Percentiles rank a stretch among this genome's conserved stretches.
Conservation (phyloP, 1,140 invertebrate species). For the Achatina immaculata region DNA sequence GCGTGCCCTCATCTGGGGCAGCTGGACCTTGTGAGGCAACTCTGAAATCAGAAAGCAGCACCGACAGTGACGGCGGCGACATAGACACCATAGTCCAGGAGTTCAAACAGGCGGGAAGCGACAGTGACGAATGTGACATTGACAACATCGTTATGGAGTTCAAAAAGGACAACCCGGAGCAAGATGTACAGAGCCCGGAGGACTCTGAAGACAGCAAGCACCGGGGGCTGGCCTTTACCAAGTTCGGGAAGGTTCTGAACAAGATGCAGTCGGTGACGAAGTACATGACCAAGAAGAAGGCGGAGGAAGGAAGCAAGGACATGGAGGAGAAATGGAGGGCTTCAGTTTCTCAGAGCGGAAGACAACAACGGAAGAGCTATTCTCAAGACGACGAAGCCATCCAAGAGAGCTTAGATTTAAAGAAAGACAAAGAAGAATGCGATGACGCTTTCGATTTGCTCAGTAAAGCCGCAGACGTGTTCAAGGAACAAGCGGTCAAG, state of each 20-base stretch:
- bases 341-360: background rate
- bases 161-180: background rate
- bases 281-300: constrained; percentile 29
- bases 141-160: background rate
- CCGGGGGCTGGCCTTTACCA: constrained; percentile 2
- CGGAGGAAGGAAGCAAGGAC: background rate
- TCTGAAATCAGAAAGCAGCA: background rate
- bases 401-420: too few relatives aligned
- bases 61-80: constrained; percentile 36
- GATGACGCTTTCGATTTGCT: constrained; percentile 18
- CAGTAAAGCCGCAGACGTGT: constrained; percentile 31
- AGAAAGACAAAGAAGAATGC: background rate
- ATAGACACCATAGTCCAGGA: constrained; percentile 34
- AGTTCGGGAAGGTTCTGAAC: constrained; percentile 23
- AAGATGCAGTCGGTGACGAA: constrained; percentile 37
- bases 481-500: constrained; percentile 24
- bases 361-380: background rate
- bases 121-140: background rate
- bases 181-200: background rate
- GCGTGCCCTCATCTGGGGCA: background rate
- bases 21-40: background rate
- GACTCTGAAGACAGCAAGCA: background rate
- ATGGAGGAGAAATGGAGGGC: background rate
- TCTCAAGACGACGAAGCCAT: background rate
- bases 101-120: constrained; percentile 5